Conservation (phyloP, 2,113 vertebrate species). For the Mormoops blainvillei region DNA sequence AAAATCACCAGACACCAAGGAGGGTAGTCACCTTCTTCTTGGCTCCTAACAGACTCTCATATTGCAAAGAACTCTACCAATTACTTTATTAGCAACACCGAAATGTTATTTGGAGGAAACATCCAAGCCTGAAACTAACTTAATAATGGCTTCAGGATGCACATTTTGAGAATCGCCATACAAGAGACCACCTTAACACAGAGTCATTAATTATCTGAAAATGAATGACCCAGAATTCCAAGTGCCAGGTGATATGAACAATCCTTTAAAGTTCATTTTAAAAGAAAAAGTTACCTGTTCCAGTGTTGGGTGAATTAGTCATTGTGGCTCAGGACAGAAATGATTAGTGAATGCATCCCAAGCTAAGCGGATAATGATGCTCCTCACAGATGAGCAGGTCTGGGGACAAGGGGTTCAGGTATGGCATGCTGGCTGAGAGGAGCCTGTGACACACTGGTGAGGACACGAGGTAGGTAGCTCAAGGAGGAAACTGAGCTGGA, state of each 20-base stretch:
- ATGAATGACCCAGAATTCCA: background rate
- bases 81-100: background rate
- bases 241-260: background rate
- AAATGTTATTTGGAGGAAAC: background rate
- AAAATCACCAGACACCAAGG: background rate
- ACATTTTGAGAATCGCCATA: background rate
- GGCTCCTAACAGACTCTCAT: background rate
- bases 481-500: background rate
- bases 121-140: background rate
- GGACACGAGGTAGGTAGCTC: background rate
- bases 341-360: background rate
- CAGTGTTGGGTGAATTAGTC: background rate
- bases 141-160: background rate
- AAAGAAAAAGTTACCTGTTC: background rate
- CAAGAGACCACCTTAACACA: background rate
- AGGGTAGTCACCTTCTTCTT: background rate
- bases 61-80: background rate
- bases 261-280: background rate
- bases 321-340: background rate
- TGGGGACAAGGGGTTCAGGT: background rate
- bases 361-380: background rate
- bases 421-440: background rate
- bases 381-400: background rate
- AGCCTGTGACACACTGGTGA: background rate
- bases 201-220: background rate